Base-by-base conservation (phyloP, 2,797 vertebrate species). In the Poeciliopsis turneri region DNA sequence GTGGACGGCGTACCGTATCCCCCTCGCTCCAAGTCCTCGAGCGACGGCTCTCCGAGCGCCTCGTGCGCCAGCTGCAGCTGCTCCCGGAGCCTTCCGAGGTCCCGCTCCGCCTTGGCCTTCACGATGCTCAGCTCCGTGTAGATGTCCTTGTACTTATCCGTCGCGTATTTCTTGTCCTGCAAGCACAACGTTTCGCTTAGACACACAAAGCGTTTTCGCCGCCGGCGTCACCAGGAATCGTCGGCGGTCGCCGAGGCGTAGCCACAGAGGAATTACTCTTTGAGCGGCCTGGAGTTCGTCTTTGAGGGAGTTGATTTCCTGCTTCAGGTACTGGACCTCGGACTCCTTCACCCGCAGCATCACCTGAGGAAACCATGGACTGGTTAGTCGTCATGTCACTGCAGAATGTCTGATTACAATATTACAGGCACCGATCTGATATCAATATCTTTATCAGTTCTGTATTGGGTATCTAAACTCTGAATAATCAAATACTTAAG, bases 111-210 rank as follows among this genome's bases (percentile, higher is more conserved):
- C 92, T 97, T 97, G 90, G 96, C 96, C 93, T 94, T 95, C 57
- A 96, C 95, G 16, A 97, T 97, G 87, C 96, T 97, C 89, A 97
- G 93, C 90, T 97, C 96, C 0, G 95, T 97, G 93, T 97, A 97
- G 85, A 97, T 97, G 93, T 97, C 96, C 88, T 97, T 97, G 90
- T 97, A 97, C 88, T 97, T 97, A 90, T 97, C 96, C 0, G 96
- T 95, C 41, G 96, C 90, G 75, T 96, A 96, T 68, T 96, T 97
- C 87, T 96, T 97, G 88, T 97, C 96, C 96, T 96, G 73, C 36
- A 84, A 90, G 83, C 53, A 90, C 66, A 89, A 43, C 41, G 39
- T 84, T 76, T 57, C 46, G 18, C 47, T 46, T 51, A 45, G 66
- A 88, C 80, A 83, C 51, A 20, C 69, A 7, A 16, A 59, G 23